Evolutionary conservation across 2,113 vertebrate genomes (phyloP), one percentile per base, ranked within the genome.

Genomic region (Okapia johnstoni): DNA sequence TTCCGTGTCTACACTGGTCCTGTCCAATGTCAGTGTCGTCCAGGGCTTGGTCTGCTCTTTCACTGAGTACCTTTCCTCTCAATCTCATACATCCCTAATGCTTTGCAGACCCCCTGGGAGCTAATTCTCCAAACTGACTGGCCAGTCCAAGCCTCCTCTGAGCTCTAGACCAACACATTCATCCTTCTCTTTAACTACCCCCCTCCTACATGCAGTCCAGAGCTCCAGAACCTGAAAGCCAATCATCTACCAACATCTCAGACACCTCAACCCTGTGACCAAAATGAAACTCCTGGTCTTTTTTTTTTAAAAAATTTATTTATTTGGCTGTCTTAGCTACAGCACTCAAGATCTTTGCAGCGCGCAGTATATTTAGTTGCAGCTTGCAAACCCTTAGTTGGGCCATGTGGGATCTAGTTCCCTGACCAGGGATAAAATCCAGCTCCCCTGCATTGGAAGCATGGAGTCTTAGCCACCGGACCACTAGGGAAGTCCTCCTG

Each of bases 351-450:
- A 73, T 73, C n/a, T 40, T 70, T 70, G 66, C 66, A 70, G 66
- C 1, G 0, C 0, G 5, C n/a, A 36, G n/a, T 19, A 70, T 40
- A 21, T 70, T 36, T 9, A 36, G n/a, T 70, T 70, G 21, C 19
- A 70, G 66, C 66, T 40, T 40, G 19, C n/a, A 40, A 40, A 70
- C n/a, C 40, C 66, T 70, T 40, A 40, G 66, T 23, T 40, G 66
- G 66, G 66, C n/a, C 66, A 70, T 23, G n/a, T 23, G 66, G 10
- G 66, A 70, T 70, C 19, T 70, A 70, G 36, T 70, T 36, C n/a
- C 66, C n/a, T 70, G 66, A 23, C 66, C 36, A 73, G 66, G 66
- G n/a, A 40, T 73, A 0, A 0, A 73, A 73, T 73, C 19, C 36
- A 73, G 66, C 5, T 17, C 15, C 19, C 2, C n/a, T 12, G 66